These are phyloP conservation scores for Drosophila saltans DNA, from an alignment of 1,140 invertebrate genomes.

Conservation along the genomic window DNA sequence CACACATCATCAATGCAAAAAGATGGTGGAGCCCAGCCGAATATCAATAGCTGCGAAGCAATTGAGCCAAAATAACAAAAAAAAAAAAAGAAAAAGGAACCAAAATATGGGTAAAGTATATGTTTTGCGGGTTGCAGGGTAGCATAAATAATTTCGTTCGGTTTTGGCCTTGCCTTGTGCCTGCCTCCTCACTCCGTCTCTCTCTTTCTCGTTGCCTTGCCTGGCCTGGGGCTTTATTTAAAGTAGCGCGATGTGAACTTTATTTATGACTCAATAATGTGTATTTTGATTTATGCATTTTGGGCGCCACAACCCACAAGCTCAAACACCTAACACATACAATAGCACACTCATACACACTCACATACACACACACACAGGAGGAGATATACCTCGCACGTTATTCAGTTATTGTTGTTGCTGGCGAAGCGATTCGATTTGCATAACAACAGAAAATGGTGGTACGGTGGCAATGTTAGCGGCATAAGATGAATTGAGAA, in stretches of 20 bases:
- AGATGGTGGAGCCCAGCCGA: conserved; percentile 4
- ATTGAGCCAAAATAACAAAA: conserved; percentile 75
- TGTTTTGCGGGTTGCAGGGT: conserved; percentile 51
- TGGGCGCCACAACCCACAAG: conserved; percentile 48
- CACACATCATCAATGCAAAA: conserved; percentile 11
- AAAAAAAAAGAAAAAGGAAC: conserved; percentile 43
- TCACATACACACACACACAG: conserved; percentile 28
- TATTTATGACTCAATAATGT: conserved; percentile 82
- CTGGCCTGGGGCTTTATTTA: conserved; percentile 67
- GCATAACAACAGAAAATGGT: conserved; percentile 62
- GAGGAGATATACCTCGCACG: neutral
- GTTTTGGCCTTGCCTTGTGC: conserved; percentile 42
- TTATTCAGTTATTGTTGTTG: conserved; percentile 54
- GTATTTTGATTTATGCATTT: conserved; percentile 81
- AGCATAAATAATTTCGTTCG: conserved; percentile 57
- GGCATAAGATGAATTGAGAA: conserved; percentile 3
- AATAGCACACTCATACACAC: conserved; percentile 30
- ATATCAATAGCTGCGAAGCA: conserved; percentile 57
- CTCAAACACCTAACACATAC: conserved; percentile 31
- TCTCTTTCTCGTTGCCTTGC: neutral
- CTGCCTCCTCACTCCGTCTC: neutral
- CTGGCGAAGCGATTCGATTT: conserved; percentile 63
- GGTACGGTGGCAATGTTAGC: conserved; percentile 5
- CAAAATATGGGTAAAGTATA: conserved; percentile 63
- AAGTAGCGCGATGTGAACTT: conserved; percentile 75